Conservation (phyloP, 2,113 vertebrate genomes). For the Periophthalmodon schlosseri region DNA sequence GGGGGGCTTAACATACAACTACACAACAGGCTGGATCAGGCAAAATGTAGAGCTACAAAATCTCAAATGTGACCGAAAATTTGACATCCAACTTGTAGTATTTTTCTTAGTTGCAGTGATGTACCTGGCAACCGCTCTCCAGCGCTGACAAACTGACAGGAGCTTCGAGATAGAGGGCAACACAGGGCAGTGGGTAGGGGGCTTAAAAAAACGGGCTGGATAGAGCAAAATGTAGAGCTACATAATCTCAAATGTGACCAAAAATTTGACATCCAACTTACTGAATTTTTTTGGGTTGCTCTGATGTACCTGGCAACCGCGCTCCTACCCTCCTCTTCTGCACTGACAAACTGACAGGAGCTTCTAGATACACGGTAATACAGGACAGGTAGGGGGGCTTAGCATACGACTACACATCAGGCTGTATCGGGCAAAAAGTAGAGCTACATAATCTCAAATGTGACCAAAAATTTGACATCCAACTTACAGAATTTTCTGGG, state of each 20-base stretch:
- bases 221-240: neutral
- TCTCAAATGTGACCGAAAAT: neutral
- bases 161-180: neutral
- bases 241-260: neutral
- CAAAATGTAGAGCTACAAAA: neutral
- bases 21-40: constrained; percentile 44
- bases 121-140: constrained; percentile 56
- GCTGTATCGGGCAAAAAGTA: constrained; percentile 13
- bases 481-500: no score
- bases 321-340: constrained; percentile 29
- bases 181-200: no score
- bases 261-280: neutral
- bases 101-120: no score
- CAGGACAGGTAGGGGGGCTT: no score
- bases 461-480: neutral
- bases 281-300: no score
- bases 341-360: constrained; percentile 43
- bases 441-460: neutral
- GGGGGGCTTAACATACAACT: no score
- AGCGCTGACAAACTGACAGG: constrained; percentile 40
- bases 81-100: neutral
- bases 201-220: constrained; percentile 44
- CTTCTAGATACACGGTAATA: neutral
- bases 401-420: constrained; percentile 32
- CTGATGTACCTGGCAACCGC: constrained; percentile 53